Evolutionary conservation across 2,113 vertebrate genomes (phyloP), one percentile per base, ranked within the genome.

Genomic region (Anarhynchus alexandrinus): DNA sequence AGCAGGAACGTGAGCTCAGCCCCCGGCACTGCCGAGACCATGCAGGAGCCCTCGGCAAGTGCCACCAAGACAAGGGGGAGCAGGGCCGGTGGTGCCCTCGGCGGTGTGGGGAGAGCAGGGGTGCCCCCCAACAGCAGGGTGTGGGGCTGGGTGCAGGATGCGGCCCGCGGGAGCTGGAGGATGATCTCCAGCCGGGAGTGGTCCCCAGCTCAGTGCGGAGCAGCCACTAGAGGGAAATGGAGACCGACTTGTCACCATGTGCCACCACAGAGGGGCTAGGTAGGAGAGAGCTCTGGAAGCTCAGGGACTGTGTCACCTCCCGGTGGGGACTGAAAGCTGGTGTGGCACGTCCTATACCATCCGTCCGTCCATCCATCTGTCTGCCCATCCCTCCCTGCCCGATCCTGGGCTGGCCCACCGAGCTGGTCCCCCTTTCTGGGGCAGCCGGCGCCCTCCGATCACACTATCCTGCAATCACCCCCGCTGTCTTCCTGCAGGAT

Each of bases 151-250:
- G 54, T 0, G 7, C 52, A n/a, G 57, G 43, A 55, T 43, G 74
- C 1, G 4, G 38, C 69, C n/a, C 8, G 1, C 0, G 9, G 90
- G 29, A 17, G 74, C 69, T 34, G 51, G 38, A 67, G 65, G 57
- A n/a, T 36, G 58, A 36, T 29, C 40, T 51, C 10, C 12, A 1
- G 42, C 29, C 1, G 25, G 62, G 58, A 77, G 73, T 12, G 3
- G 61, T 47, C 17, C 52, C 83, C 43, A 40, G 93, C 69, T 72
- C 22, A 15, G 23, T 61, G 62, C 88, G 66, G 71, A 94, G 87
- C 96, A 92, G 88, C 95, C 96, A 43, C 95, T 96, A 97, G 96
- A 96, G 95, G 96, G 96, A 95, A 93, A 96, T 65, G 93, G 83
- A 97, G 96, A 96, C 95, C 84, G 10, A 52, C 58, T 72, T 72